These are phyloP conservation scores for Dynastes hyllus DNA, from an alignment of 2,888 invertebrate genomes.

Conservation along the genomic window DNA sequence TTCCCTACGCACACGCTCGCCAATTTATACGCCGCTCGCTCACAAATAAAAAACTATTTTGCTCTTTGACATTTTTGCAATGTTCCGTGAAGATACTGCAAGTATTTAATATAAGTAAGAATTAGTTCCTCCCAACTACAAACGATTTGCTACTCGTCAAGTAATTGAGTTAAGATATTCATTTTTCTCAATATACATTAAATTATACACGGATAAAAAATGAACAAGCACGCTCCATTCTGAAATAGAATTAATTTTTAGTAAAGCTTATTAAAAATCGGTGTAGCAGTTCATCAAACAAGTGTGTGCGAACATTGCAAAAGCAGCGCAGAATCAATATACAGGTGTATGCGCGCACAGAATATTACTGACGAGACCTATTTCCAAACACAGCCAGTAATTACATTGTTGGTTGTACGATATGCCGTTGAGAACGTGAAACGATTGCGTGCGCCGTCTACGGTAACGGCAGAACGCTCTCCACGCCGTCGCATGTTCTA, in stretches of 20 bases:
- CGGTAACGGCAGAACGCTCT: neutral
- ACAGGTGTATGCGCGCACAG: constrained; percentile 58
- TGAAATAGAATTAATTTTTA: constrained; percentile 15
- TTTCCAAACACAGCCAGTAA: constrained; percentile 55
- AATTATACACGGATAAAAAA: neutral
- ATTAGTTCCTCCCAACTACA: too few relatives aligned
- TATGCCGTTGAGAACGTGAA: constrained; percentile 40
- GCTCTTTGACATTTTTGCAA: too few relatives aligned
- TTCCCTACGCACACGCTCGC: too few relatives aligned
- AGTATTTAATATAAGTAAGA: too few relatives aligned
- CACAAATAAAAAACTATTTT: too few relatives aligned
- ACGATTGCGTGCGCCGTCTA: constrained; percentile 1
- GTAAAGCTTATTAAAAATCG: constrained; percentile 29
- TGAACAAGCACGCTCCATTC: neutral
- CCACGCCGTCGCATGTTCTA: constrained; percentile 18
- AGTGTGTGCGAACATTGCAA: constrained; percentile 23
- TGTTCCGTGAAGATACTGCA: too few relatives aligned
- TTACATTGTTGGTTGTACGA: constrained; percentile 54
- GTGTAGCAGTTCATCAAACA: constrained; percentile 30
- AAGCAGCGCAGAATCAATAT: constrained; percentile 55
- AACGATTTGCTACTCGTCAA: too few relatives aligned
- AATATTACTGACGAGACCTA: constrained; percentile 55
- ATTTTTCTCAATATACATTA: too few relatives aligned
- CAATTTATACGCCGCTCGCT: too few relatives aligned
- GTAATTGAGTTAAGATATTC: too few relatives aligned